Evolutionary conservation across 2,888 invertebrate species (phyloP).

Genomic region (Bellardia bayeri): DNA sequence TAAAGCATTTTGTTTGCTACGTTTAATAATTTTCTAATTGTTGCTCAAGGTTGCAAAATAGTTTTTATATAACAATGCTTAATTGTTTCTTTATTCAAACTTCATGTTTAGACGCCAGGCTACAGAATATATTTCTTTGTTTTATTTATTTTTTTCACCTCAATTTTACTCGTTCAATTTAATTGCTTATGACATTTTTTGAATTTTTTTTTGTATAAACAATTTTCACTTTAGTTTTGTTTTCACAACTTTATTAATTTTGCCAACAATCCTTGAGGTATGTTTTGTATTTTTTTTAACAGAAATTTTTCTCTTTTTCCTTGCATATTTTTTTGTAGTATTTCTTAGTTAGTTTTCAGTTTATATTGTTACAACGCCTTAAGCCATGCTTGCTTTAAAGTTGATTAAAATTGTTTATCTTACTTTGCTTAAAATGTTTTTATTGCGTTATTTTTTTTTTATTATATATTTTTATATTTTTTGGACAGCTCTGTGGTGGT

Average conservation of each 20-base stretch:
- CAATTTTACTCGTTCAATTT: constrained; percentile 8
- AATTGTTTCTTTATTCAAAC: neutral
- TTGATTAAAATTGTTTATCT: constrained; percentile 36
- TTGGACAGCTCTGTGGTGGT: neutral
- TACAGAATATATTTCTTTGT: neutral
- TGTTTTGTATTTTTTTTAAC: constrained; percentile 9
- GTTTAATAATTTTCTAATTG: constrained; percentile 15
- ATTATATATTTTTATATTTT: neutral
- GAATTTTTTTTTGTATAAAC: neutral
- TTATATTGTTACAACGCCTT: constrained; percentile 24
- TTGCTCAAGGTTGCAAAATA: constrained; percentile 36
- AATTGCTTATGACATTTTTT: constrained; percentile 39
- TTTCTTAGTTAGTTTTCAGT: constrained; percentile 26
- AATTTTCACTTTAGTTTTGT: constrained; percentile 36
- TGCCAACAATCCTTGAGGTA: constrained; percentile 41
- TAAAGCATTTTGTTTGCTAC: neutral
- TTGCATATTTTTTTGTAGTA: neutral
- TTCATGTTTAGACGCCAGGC: constrained; percentile 8
- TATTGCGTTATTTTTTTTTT: neutral
- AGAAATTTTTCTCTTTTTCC: constrained; percentile 8
- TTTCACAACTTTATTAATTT: constrained; percentile 54
- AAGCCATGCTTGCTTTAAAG: constrained; percentile 37
- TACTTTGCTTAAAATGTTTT: constrained; percentile 1
- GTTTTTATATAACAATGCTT: neutral
- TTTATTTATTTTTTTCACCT: constrained; percentile 10